Conservation (phyloP, 1,140 invertebrate species). For the Bombus balteatus region DNA sequence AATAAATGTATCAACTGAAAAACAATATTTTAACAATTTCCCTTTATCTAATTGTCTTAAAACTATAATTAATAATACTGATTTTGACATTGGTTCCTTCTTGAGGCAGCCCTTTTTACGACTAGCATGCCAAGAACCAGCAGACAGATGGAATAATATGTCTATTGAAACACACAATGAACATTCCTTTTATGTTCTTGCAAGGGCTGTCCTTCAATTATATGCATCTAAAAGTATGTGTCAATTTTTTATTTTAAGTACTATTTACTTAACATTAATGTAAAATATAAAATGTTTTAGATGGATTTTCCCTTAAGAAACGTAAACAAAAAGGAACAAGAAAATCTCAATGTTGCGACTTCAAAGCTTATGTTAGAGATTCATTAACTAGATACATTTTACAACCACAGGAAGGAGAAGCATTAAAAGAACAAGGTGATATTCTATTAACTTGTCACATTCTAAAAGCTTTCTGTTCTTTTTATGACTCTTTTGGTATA, state of each 20-base stretch:
- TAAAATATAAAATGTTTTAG: slow-evolving; percentile 78
- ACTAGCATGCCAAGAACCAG: slow-evolving; percentile 85
- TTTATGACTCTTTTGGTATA: not conserved
- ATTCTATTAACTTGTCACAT: not conserved
- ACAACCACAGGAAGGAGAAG: slow-evolving; percentile 22
- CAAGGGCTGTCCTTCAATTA: slow-evolving; percentile 85
- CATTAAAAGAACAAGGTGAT: slow-evolving; percentile 40
- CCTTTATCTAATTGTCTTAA: slow-evolving; percentile 84
- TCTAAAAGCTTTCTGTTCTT: not conserved
- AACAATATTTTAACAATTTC: slow-evolving; percentile 85
- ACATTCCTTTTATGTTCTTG: slow-evolving; percentile 84
- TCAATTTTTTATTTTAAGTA: not conserved
- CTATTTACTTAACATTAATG: not conserved
- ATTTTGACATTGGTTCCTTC: slow-evolving; percentile 75
- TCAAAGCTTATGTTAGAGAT: slow-evolving; percentile 83
- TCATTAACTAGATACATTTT: slow-evolving; percentile 72
- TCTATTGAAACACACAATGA: slow-evolving; percentile 77
- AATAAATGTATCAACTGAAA: slow-evolving; percentile 23
- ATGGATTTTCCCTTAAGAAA: slow-evolving; percentile 83
- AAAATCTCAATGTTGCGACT: slow-evolving; percentile 81
- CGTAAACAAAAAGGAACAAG: slow-evolving; percentile 84
- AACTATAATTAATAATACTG: slow-evolving; percentile 70
- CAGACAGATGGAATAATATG: slow-evolving; percentile 79
- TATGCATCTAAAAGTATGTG: slow-evolving; percentile 82
- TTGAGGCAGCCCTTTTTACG: slow-evolving; percentile 86